Percentiles rank a stretch among this genome's conserved stretches.
Evolutionary conservation across 2,797 vertebrate genomes (phyloP).

Genomic region (Anableps anableps): DNA sequence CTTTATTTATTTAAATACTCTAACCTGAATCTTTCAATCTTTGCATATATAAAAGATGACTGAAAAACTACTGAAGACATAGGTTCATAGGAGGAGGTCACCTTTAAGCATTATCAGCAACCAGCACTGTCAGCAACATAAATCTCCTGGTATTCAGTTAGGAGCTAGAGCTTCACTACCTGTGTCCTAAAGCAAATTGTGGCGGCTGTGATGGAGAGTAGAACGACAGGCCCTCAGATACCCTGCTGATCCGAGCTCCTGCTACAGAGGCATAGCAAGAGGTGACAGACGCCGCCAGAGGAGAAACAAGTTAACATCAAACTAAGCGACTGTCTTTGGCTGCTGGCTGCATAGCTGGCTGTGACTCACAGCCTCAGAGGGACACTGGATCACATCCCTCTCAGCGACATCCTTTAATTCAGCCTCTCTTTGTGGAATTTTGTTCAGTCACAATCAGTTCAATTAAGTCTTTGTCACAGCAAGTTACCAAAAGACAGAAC

Average conservation of each 20-base stretch:
- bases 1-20: not conserved
- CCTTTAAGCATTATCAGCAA: slow-evolving; percentile 44
- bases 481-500: slow-evolving; percentile 48
- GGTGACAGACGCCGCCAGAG: slow-evolving; percentile 72
- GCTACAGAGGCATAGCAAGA: slow-evolving; percentile 64
- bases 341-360: slow-evolving; percentile 66
- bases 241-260: slow-evolving; percentile 64
- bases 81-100: slow-evolving; percentile 20
- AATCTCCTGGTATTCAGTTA: slow-evolving; percentile 55
- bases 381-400: slow-evolving; percentile 59
- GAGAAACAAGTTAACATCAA: slow-evolving; percentile 79
- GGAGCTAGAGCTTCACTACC: slow-evolving; percentile 54
- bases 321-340: slow-evolving; percentile 69
- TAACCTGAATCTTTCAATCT: not conserved
- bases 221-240: slow-evolving; percentile 72
- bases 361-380: slow-evolving; percentile 70
- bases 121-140: slow-evolving; percentile 49
- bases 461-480: slow-evolving; percentile 69
- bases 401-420: slow-evolving; percentile 53
- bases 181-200: slow-evolving; percentile 66
- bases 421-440: slow-evolving; percentile 42
- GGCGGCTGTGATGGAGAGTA: slow-evolving; percentile 67
- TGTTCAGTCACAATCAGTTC: slow-evolving; percentile 60
- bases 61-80: slow-evolving; percentile 2
- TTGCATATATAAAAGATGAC: too few species aligned